Evolutionary conservation across 2,113 vertebrate genomes (phyloP).

Genomic region (Bos taurus): DNA sequence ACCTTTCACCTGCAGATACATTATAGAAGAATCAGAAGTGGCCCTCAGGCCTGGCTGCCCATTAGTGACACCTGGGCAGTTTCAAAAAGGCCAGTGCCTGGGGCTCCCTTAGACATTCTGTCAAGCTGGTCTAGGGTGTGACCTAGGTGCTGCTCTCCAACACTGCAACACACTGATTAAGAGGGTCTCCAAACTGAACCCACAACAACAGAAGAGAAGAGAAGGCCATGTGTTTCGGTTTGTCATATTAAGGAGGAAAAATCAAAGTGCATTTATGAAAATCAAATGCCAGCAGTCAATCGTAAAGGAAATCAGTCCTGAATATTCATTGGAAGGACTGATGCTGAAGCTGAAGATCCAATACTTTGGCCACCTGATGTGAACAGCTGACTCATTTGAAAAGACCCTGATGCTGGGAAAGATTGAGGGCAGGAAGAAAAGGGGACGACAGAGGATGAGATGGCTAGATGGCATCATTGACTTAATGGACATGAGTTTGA

Average conservation of each 20-base stretch:
- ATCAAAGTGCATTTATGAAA: background rate
- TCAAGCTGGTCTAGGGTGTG: background rate
- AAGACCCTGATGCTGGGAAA: background rate
- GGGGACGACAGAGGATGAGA: background rate
- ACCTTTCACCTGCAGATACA: background rate
- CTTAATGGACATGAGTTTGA: background rate
- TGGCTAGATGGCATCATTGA: background rate
- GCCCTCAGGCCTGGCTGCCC: background rate
- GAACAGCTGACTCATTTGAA: background rate
- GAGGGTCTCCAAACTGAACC: background rate
- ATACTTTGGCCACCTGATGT: background rate
- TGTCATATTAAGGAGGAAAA: conserved; percentile 2
- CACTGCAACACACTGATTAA: background rate
- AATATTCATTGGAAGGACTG: background rate
- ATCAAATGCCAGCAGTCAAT: background rate
- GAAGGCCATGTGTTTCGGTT: background rate
- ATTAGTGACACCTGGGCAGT: background rate
- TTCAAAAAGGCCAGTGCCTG: background rate
- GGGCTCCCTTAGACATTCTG: background rate
- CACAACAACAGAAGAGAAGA: background rate
- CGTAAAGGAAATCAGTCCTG: background rate
- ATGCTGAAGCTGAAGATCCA: background rate
- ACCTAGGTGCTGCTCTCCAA: background rate
- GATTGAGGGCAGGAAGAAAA: background rate
- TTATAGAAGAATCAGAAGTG: background rate